Conservation (phyloP, 2,113 vertebrate species). For the Catharus bicknelli region DNA sequence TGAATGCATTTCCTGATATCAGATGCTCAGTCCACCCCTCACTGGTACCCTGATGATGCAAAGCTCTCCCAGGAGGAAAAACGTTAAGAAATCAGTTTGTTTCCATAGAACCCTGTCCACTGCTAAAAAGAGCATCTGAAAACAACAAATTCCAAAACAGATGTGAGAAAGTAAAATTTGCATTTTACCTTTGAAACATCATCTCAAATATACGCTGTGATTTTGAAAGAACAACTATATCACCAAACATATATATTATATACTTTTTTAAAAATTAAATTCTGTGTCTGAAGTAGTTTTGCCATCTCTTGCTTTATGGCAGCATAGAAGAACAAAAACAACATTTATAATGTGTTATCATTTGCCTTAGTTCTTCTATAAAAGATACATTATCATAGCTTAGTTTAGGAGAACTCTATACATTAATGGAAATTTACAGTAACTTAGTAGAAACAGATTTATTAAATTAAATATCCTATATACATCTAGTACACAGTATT, state of each 20-base stretch:
- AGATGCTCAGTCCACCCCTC: background rate
- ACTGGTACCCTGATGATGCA: background rate
- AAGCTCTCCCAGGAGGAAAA: background rate
- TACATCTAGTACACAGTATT: background rate
- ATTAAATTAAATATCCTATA: background rate
- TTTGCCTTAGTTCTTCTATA: background rate
- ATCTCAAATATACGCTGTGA: background rate
- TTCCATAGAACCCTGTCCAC: background rate
- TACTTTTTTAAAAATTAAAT: background rate
- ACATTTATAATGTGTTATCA: background rate
- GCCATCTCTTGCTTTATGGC: background rate
- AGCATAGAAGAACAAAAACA: background rate
- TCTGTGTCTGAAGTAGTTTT: background rate
- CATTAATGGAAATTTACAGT: background rate
- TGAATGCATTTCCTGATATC: background rate
- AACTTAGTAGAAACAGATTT: background rate
- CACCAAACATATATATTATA: background rate
- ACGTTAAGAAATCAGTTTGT: background rate
- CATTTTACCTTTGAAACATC: background rate
- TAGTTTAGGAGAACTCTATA: background rate
- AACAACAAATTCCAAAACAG: background rate
- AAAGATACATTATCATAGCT: background rate
- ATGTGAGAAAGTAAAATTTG: background rate
- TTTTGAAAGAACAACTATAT: background rate
- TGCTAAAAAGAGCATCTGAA: background rate